These are phyloP conservation scores for Vollenhovia emeryi DNA, from an alignment of 1,140 invertebrate species.

Conservation along the genomic window DNA sequence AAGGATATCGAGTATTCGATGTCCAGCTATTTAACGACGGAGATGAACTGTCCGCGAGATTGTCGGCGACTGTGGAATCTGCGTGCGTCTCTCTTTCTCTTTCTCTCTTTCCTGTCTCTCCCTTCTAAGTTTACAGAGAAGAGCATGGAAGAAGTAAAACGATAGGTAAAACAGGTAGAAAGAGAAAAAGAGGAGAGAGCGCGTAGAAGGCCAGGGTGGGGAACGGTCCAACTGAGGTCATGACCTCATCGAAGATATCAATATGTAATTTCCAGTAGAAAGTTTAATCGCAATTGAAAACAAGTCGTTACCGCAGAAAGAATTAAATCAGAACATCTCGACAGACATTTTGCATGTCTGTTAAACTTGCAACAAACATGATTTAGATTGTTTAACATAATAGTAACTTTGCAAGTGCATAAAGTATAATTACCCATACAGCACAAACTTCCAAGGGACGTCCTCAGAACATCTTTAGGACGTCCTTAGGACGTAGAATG, in stretches of 20 bases:
- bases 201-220: not conserved
- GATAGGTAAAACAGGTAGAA: not conserved
- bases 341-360: too few relatives aligned
- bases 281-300: not conserved
- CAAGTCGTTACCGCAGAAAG: not conserved
- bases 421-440: not conserved
- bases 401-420: not conserved
- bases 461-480: too few relatives aligned
- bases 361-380: not conserved
- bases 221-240: not conserved
- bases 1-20: not conserved
- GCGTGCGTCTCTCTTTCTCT: not conserved
- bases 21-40: not conserved
- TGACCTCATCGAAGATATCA: not conserved
- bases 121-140: conserved; percentile 6
- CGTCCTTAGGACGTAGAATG: too few relatives aligned
- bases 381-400: not conserved
- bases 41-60: not conserved
- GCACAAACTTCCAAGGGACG: too few relatives aligned
- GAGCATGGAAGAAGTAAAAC: not conserved
- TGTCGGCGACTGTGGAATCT: not conserved
- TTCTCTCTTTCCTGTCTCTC: not conserved
- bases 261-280: not conserved
- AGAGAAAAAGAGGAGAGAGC: not conserved
- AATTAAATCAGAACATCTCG: not conserved